Evolutionary conservation across 1,140 invertebrate genomes (phyloP), one percentile per base, ranked within the genome.

Genomic region (Hermetia illucens): DNA sequence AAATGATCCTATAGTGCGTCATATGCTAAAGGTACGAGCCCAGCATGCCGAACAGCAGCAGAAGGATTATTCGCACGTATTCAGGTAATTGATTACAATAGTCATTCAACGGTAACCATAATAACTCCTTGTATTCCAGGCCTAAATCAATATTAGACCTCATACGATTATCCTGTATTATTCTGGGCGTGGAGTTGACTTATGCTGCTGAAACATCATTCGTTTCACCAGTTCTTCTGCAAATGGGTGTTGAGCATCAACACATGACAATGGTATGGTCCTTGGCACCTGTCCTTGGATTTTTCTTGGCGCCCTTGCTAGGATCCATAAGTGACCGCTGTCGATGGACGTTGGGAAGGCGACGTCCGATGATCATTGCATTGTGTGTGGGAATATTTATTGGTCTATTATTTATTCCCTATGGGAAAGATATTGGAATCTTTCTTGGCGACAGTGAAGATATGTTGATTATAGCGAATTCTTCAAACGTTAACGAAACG

Each of bases 171-270:
- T 82, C 82, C 3, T 76, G 80, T 1, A 81, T 81, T 1, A 82
- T 88, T 2, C 84, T 85, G 73, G 84, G 84, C 3, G 86, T 89
- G 10, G 85, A 89, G 56, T 82, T 89, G 54, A 84, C 82, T 12
- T 90, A 90, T 49, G 79, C 84, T 0, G 84, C 85, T 0, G 85
- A 89, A 59, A 90, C 85, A 1, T 83, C 84, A 2, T 88, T 89
- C 52, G 83, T 88, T 0, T 86, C 80, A 9, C 84, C 85, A 2
- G 83, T 82, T 2, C 61, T 89, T 1, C 63, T 88, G 2, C 77
- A 82, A 53, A 77, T 88, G 30, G 84, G 85, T 3, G 71, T 87
- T 2, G 73, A 76, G 43, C 69, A 80, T 64, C 58, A 75, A 34
- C 66, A 70, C 38, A 81, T 81, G 73, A 83, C 82, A 4, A 62